These are phyloP conservation scores for Drosophila triauraria DNA, from an alignment of 1,140 invertebrate genomes.

Conservation along the genomic window DNA sequence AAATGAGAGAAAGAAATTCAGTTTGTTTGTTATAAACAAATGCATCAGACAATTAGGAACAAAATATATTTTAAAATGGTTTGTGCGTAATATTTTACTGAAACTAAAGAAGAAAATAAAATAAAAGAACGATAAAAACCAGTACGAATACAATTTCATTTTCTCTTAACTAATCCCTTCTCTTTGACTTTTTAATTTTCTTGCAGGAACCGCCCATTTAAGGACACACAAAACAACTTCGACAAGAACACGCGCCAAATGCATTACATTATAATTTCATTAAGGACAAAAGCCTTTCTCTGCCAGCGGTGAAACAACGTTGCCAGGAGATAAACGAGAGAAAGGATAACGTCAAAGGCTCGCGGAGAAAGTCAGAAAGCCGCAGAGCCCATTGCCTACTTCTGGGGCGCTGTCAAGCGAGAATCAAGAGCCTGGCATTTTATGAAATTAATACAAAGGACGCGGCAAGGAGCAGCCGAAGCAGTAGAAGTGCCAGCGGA, in stretches of 20 bases:
- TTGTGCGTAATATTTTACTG: too few relatives aligned
- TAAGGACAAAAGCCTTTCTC: conserved; percentile 74
- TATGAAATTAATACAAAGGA: conserved; percentile 82
- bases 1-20: too few relatives aligned
- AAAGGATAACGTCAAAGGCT: conserved; percentile 6
- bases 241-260: conserved; percentile 50
- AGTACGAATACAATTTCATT: background rate
- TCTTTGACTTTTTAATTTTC: conserved; percentile 29
- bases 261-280: conserved; percentile 82
- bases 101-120: too few relatives aligned
- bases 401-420: conserved; percentile 56
- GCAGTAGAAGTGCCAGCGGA: conserved; percentile 15
- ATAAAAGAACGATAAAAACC: background rate
- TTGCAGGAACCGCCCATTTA: conserved; percentile 44
- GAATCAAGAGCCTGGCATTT: conserved; percentile 73
- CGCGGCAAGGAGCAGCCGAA: conserved; percentile 33
- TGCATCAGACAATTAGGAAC: too few relatives aligned
- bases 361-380: conserved; percentile 41
- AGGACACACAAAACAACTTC: conserved; percentile 39
- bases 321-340: conserved; percentile 10
- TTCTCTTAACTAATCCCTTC: conserved; percentile 7
- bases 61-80: too few relatives aligned
- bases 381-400: conserved; percentile 67
- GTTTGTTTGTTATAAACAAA: too few relatives aligned
- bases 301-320: conserved; percentile 35